Evolutionary conservation across 1,140 invertebrate species (phyloP).

Genomic region (Fopius arisanus): DNA sequence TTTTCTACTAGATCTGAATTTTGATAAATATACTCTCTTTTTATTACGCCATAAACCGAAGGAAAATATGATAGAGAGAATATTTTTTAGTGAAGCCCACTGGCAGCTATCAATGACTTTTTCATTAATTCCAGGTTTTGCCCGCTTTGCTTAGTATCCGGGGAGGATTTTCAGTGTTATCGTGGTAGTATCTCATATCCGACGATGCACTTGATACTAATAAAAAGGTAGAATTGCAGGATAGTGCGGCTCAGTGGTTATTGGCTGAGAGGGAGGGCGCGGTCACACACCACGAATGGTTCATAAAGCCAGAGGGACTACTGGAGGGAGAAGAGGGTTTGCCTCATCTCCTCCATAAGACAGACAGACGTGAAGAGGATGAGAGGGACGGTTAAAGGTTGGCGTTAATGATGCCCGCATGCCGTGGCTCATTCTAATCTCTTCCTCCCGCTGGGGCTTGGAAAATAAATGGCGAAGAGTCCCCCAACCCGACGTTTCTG

Average conservation of each 20-base stretch:
- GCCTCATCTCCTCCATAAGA: conserved; percentile 43
- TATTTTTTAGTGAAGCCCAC: no score
- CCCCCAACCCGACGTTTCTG: background rate
- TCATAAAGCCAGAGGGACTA: conserved; percentile 52
- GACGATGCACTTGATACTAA: background rate
- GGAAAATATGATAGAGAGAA: no score
- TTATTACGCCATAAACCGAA: no score
- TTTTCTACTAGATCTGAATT: no score
- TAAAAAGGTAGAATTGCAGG: background rate
- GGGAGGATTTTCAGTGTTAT: background rate
- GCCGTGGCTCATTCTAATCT: conserved; percentile 24
- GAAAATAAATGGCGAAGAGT: conserved; percentile 49
- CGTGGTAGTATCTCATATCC: background rate
- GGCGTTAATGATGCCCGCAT: conserved; percentile 60
- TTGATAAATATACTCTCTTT: no score
- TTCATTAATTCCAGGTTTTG: no score
- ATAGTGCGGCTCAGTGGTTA: conserved; percentile 21
- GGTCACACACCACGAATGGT: conserved; percentile 47
- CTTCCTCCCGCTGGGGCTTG: conserved; percentile 29
- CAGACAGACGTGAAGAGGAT: conserved; percentile 16
- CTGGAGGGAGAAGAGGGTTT: conserved; percentile 32
- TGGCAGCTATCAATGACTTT: no score
- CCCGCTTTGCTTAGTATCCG: background rate
- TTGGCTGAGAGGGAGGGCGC: conserved; percentile 35
- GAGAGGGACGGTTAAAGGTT: conserved; percentile 45